A percentile compares a stretch with the other conserved stretches of the same genome.
These are phyloP conservation scores for Vireo griseus DNA, from an alignment of 2,797 vertebrate species.

Conservation along the genomic window DNA sequence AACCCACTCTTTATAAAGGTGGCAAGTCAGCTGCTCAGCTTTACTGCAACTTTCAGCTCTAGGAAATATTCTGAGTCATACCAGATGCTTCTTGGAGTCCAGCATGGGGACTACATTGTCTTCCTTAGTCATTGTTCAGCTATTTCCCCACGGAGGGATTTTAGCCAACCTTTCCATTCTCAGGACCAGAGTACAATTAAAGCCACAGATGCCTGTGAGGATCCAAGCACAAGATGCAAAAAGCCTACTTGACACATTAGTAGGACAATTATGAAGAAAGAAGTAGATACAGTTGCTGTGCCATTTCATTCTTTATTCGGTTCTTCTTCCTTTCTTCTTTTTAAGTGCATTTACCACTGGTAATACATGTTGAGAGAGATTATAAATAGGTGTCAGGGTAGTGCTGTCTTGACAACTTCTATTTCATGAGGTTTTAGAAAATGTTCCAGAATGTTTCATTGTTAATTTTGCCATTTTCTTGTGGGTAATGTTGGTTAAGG, in stretches of 20 bases:
- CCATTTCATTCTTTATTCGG: not conserved
- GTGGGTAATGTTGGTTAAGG: conserved; percentile 13
- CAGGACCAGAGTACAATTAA: not conserved
- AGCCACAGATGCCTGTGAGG: not conserved
- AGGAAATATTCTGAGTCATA: conserved; percentile 44
- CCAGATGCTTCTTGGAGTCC: conserved; percentile 21
- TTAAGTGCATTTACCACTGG: not conserved
- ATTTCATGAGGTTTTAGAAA: conserved; percentile 14
- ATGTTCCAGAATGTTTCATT: conserved; percentile 8
- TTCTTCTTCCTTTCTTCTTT: not conserved
- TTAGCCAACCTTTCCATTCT: conserved; percentile 29
- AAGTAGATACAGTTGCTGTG: not conserved
- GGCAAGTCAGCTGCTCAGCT: not conserved
- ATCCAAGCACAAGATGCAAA: not conserved
- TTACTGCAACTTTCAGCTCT: conserved; percentile 7
- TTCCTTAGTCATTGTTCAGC: conserved; percentile 32
- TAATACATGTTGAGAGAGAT: not conserved
- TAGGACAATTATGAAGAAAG: not conserved
- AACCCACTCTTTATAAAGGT: not conserved
- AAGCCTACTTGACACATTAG: not conserved
- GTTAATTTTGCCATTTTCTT: conserved; percentile 41
- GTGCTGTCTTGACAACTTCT: not conserved
- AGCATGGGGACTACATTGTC: conserved; percentile 22
- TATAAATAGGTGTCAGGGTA: not conserved
- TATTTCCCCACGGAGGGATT: not conserved